phyloP scores from a whole-genome alignment of 2,888 invertebrate genomes.

The Hypercompe scribonia region DNA sequence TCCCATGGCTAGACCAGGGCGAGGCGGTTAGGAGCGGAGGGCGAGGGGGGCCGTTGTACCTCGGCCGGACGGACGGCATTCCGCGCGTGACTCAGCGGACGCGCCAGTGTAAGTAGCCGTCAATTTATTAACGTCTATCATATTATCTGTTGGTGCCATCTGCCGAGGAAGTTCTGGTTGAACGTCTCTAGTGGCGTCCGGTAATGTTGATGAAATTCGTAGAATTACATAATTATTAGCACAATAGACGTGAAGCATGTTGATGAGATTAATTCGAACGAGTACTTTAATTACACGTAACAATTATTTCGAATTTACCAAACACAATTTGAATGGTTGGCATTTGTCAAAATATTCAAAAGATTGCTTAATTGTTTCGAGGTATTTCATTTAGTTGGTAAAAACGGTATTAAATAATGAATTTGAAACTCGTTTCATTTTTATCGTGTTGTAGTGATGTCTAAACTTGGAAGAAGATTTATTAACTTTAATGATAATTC shows the following conservation, averaged over 20 bases:
- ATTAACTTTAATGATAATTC: not conserved
- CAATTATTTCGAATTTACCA: not conserved
- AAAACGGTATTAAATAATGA: not conserved
- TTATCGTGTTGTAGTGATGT: not conserved
- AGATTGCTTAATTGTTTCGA: not conserved
- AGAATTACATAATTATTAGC: not conserved
- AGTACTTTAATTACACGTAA: not conserved
- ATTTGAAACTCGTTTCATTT: not conserved
- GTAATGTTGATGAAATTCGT: conserved; percentile 8
- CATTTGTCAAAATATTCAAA: not conserved
- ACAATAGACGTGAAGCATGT: not conserved
- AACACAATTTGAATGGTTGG: not conserved
- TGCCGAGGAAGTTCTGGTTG: conserved; percentile 35
- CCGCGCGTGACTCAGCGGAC: conserved; percentile 69
- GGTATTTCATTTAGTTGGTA: not conserved
- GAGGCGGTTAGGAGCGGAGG: conserved; percentile 37
- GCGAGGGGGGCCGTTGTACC: conserved; percentile 19
- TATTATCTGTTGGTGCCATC: conserved; percentile 41
- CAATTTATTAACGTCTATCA: conserved; percentile 31
- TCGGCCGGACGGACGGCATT: conserved; percentile 67
- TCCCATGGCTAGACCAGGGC: conserved; percentile 49
- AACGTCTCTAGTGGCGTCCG: conserved; percentile 23
- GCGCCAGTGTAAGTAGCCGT: conserved; percentile 39
- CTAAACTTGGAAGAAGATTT: not conserved
- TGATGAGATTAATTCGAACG: not conserved